Conservation (phyloP, 2,888 invertebrate genomes). For the Bhutanitis thaidina region DNA sequence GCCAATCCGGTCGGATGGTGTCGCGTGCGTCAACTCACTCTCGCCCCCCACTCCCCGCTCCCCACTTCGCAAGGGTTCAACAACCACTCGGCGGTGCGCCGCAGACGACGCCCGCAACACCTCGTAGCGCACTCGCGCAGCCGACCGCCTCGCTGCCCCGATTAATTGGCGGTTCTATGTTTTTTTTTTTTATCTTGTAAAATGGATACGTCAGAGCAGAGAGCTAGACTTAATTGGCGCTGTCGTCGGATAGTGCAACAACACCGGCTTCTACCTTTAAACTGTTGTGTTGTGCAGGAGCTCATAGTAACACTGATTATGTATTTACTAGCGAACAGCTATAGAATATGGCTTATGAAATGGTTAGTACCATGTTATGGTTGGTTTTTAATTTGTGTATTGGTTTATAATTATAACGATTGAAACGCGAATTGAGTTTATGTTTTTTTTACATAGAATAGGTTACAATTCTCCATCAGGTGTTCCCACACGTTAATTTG, state of each 20-base stretch:
- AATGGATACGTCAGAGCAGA: neutral
- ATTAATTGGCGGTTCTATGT: slow-evolving; percentile 7
- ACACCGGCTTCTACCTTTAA: neutral
- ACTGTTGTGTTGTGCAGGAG: neutral
- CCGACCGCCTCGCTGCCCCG: slow-evolving; percentile 10
- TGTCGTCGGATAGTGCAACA: neutral
- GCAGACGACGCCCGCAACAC: slow-evolving; percentile 17
- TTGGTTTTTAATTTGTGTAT: too few relatives aligned
- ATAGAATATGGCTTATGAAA: too few relatives aligned
- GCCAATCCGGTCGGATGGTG: neutral
- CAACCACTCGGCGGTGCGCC: slow-evolving; percentile 4
- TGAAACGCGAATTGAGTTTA: too few relatives aligned
- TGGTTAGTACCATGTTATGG: too few relatives aligned
- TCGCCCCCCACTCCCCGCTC: too few relatives aligned
- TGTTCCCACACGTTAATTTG: too few relatives aligned
- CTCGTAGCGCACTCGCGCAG: slow-evolving; percentile 18
- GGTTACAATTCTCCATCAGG: too few relatives aligned
- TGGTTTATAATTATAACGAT: too few relatives aligned
- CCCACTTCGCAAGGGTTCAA: too few relatives aligned
- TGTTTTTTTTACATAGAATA: too few relatives aligned
- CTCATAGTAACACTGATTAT: too few relatives aligned
- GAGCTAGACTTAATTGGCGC: neutral
- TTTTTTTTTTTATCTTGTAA: neutral
- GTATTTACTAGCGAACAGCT: too few relatives aligned
- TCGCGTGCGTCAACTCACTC: neutral